Percentiles rank a stretch among this genome's conserved stretches.
These are phyloP conservation scores for Stigmatopora nigra DNA, from an alignment of 2,113 vertebrate genomes.

Conservation along the genomic window DNA sequence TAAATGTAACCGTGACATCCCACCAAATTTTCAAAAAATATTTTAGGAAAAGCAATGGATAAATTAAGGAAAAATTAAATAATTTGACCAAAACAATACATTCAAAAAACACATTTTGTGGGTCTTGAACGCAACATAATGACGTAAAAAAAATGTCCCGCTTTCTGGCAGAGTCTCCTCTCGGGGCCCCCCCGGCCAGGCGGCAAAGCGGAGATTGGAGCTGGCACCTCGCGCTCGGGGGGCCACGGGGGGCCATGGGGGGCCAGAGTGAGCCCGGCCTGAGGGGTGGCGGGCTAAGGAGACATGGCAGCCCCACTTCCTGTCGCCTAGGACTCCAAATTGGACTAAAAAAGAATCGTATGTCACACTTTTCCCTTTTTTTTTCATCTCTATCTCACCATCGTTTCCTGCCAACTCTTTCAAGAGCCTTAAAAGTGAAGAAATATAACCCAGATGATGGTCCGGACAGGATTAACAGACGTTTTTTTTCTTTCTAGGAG, in stretches of 20 bases:
- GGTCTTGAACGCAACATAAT: too few species aligned
- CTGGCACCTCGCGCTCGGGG: constrained; percentile 76
- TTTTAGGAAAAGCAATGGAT: too few species aligned
- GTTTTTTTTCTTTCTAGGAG: not conserved
- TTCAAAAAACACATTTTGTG: not conserved
- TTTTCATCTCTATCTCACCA: constrained; percentile 27
- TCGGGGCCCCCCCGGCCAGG: not conserved
- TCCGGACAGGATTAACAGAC: not conserved
- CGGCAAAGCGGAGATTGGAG: constrained; percentile 73
- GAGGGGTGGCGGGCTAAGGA: constrained; percentile 80
- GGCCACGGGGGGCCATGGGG: constrained; percentile 19
- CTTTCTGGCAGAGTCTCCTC: too few species aligned
- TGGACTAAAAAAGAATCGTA: constrained; percentile 45
- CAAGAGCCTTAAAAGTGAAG: constrained; percentile 29
- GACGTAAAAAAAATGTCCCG: not conserved
- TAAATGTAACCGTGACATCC: too few species aligned
- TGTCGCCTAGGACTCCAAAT: constrained; percentile 79
- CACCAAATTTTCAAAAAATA: too few species aligned
- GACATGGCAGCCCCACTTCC: constrained; percentile 85
- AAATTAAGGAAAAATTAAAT: too few species aligned
- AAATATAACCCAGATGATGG: constrained; percentile 83
- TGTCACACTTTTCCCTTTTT: constrained; percentile 16
- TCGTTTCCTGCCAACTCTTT: constrained; percentile 15
- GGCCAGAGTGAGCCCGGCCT: constrained; percentile 55
- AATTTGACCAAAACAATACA: too few species aligned